A percentile compares a stretch with the other conserved stretches of the same genome.
These are phyloP conservation scores for Pseudomyrmex dendroicus DNA, from an alignment of 1,140 invertebrate genomes.

Conservation along the genomic window DNA sequence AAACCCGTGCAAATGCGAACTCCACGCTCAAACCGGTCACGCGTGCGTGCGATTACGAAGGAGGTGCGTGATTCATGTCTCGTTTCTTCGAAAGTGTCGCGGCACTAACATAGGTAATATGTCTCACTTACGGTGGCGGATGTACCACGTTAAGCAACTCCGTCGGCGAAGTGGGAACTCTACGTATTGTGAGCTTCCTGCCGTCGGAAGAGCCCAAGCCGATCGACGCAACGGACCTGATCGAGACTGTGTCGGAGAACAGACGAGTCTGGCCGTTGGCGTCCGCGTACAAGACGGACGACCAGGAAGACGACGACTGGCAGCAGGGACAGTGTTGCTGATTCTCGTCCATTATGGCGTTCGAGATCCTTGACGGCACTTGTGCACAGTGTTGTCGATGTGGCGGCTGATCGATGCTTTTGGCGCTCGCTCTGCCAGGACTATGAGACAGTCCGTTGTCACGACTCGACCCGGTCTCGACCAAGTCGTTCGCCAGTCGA, in stretches of 20 bases:
- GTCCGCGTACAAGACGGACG: conserved; percentile 75
- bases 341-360: conserved; percentile 73
- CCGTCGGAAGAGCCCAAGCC: conserved; percentile 94
- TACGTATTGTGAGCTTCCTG: conserved; percentile 92
- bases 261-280: conserved; percentile 73
- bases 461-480: conserved; percentile 36
- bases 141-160: conserved; percentile 93
- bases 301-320: conserved; percentile 67
- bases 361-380: conserved; percentile 77
- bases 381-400: conserved; percentile 66
- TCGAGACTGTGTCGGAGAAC: conserved; percentile 88
- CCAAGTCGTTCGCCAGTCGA: conserved; percentile 14
- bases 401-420: conserved; percentile 65
- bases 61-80: conserved; percentile 58
- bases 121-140: conserved; percentile 91
- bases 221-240: conserved; percentile 91
- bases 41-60: background rate
- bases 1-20: background rate
- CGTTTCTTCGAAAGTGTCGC: conserved; percentile 42
- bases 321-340: conserved; percentile 66
- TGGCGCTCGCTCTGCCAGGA: conserved; percentile 13
- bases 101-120: conserved; percentile 68
- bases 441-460: conserved; percentile 43
- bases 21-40: background rate
- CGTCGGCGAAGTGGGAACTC: conserved; percentile 92